Percentiles rank a stretch among this genome's conserved stretches.
Evolutionary conservation across 2,888 invertebrate species (phyloP).

Genomic region (Thalpophila matura): DNA sequence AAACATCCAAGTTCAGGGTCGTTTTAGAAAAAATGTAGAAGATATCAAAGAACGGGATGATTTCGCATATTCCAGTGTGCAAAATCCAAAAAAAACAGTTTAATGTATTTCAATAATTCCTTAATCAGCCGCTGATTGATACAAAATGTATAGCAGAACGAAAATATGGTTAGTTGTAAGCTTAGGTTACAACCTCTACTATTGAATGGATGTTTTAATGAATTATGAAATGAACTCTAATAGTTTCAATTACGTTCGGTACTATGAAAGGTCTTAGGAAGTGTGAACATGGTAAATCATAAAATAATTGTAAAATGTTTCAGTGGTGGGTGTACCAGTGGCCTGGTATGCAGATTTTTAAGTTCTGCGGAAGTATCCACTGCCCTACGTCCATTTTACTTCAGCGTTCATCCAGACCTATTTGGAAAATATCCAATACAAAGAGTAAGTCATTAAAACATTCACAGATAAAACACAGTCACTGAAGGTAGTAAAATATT

Average conservation of each 20-base stretch:
- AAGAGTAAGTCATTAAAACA: slow-evolving; percentile 90
- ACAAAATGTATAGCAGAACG: slow-evolving; percentile 84
- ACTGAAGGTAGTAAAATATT: not conserved
- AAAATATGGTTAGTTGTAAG: slow-evolving; percentile 78
- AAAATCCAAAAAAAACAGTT: slow-evolving; percentile 52
- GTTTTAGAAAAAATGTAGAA: slow-evolving; percentile 54
- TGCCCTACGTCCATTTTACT: slow-evolving; percentile 98
- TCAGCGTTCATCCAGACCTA: slow-evolving; percentile 98
- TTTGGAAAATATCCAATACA: slow-evolving; percentile 98
- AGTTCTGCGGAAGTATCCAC: slow-evolving; percentile 96
- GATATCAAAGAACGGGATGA: slow-evolving; percentile 17
- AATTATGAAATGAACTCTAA: not conserved
- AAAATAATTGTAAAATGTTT: slow-evolving; percentile 17
- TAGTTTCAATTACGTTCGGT: not conserved
- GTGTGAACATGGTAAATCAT: not conserved
- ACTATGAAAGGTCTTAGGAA: not conserved
- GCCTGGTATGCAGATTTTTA: slow-evolving; percentile 82
- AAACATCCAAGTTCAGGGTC: slow-evolving; percentile 53
- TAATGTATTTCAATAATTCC: slow-evolving; percentile 32
- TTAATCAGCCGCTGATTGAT: slow-evolving; percentile 18
- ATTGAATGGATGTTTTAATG: not conserved
- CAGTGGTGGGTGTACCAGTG: slow-evolving; percentile 72
- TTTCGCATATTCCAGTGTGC: slow-evolving; percentile 57
- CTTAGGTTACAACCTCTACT: not conserved
- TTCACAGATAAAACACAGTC: not conserved